Evolutionary conservation across 2,888 invertebrate genomes (phyloP), one percentile per base, ranked within the genome.

Genomic region (Sussaba pulchella): DNA sequence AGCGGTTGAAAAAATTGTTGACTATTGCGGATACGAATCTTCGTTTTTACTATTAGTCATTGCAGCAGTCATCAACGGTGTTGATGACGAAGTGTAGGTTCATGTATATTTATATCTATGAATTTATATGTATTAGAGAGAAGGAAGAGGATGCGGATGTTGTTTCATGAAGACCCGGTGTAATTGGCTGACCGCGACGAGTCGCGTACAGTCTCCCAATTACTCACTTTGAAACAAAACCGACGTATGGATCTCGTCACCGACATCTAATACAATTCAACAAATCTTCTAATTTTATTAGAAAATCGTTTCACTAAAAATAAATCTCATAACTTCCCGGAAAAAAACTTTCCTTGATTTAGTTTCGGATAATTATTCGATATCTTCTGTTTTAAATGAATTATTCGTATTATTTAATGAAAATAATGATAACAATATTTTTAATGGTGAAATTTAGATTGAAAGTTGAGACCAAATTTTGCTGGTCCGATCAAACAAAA

Each of bases 181-280:
- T 74, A 70, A 81, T 81, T 73, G 69, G 77, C 69, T 72, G 39
- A 67, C 57, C 43, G 31, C 41, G 21, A 67, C 63, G 80, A 81
- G 63, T 72, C 76, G 73, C 57, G 67, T 67, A 39, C 41, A n/a
- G 52, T 72, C 50, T 17, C 67, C 26, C 31, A 39, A 59, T 77
- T 76, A 77, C 64, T 77, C 81, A 77, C 66, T 26, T 17, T 63
- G 31, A 63, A 72, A 73, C 57, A 63, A n/a, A n/a, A 69, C 57
- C 26, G 72, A 67, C 4, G 54, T 45, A 63, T 52, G 21, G 12
- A 26, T 50, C 59, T 67, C 45, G 39, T 47, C 24, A 52, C 21
- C 39, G 52, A 61, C 14, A 63, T 31, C n/a, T 43, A 21, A 31
- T 31, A 31, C 31, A n/a, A n/a, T n/a, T n/a, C n/a, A n/a, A n/a